Conservation (phyloP, 1,140 invertebrate genomes). For the Zaprionus davidi region DNA sequence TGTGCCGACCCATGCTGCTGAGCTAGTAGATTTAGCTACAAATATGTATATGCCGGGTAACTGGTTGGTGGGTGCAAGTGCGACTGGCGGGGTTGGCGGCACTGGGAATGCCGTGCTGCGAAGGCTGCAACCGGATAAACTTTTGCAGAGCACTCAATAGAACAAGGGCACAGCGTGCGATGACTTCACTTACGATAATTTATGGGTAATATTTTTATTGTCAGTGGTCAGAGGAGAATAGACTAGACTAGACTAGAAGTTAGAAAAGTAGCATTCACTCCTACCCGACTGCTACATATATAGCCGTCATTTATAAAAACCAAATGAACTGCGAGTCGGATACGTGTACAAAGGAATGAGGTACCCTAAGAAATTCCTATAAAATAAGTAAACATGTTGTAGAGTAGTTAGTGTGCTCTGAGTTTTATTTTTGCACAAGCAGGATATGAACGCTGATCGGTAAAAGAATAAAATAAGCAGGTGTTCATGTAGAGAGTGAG, state of each 20-base stretch:
- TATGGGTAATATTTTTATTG: conserved; percentile 78
- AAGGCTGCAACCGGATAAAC: conserved; percentile 53
- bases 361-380: not conserved
- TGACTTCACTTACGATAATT: conserved; percentile 78
- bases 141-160: conserved; percentile 55
- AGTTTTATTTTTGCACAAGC: not conserved
- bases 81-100: not conserved
- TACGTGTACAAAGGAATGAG: not conserved
- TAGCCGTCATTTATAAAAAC: not conserved
- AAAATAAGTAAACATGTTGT: not conserved
- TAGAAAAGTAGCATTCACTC: conserved; percentile 1
- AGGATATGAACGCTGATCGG: no score
- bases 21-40: conserved; percentile 69
- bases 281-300: not conserved
- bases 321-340: not conserved
- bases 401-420: not conserved
- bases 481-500: no score
- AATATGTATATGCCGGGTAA: conserved; percentile 52
- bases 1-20: conserved; percentile 36
- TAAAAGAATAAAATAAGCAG: no score
- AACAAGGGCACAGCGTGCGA: conserved; percentile 61
- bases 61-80: not conserved
- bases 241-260: not conserved
- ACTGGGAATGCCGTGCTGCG: conserved; percentile 29
- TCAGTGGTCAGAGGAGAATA: conserved; percentile 21